These are phyloP conservation scores for Gopherus flavomarginatus DNA, from an alignment of 2,113 vertebrate species.

Conservation along the genomic window DNA sequence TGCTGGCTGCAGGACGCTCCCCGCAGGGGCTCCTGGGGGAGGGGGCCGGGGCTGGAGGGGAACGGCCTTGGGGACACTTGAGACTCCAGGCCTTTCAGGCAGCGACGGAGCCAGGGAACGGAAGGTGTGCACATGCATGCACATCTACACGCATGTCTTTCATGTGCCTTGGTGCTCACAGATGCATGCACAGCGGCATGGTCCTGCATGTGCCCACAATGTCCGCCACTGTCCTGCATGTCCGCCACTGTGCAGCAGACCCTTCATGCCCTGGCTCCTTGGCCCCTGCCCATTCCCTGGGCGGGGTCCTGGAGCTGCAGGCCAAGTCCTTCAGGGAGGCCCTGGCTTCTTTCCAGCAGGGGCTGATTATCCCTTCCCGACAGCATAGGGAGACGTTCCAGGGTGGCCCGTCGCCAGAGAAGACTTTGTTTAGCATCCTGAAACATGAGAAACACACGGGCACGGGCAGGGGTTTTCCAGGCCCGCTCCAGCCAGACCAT, in stretches of 20 bases:
- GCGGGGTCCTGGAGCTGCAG: background rate
- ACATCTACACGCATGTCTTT: too few species aligned
- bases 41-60: too few species aligned
- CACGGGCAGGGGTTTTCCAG: conserved; percentile 61
- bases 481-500: fast-evolving
- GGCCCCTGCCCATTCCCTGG: background rate
- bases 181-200: background rate
- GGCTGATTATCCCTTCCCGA: background rate
- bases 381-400: background rate
- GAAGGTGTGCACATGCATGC: background rate
- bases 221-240: too few species aligned
- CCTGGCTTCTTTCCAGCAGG: background rate
- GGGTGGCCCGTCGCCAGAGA: conserved; percentile 14
- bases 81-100: background rate
- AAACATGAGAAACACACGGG: background rate
- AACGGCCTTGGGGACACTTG: background rate
- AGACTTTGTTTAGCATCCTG: background rate
- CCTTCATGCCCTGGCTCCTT: too few species aligned
- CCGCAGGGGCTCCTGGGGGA: too few species aligned
- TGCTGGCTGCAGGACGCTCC: background rate
- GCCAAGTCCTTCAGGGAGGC: background rate
- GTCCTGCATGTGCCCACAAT: background rate
- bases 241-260: too few species aligned
- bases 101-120: background rate
- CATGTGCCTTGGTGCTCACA: too few species aligned